Base-by-base conservation (phyloP, 2,113 vertebrate species). In the Glareola pratincola region DNA sequence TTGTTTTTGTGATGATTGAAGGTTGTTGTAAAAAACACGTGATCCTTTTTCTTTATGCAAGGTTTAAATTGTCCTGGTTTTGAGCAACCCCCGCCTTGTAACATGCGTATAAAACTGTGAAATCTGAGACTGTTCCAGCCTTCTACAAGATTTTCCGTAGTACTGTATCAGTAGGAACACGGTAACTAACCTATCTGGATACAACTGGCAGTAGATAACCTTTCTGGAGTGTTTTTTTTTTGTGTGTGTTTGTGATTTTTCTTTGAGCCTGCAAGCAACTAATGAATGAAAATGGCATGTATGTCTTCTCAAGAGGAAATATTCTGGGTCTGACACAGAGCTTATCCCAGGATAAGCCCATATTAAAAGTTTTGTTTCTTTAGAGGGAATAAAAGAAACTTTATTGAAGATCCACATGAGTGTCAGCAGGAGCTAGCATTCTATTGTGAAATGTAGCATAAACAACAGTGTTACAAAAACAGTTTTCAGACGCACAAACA, bases 81-180 rank as follows among this genome's bases (percentile, higher is more conserved):
- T 83, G 62, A 88, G 50, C 22, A 51, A 39, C 45, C 23, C 36
- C 14, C 13, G 78, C 57, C 76, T 88, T 29, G 48, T 9, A 80
- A 54, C 2, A 0, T 30, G 26, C 27, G 11, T 37, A 8, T 68
- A 29, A 18, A 43, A 30, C 3, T 53, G 19, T 74, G 88, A 94
- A 89, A 87, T n/a, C 53, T 18, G 83, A 95, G 92, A 76, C 72
- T 9, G 23, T 29, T 47, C 37, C 43, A 64, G 39, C 34, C 47
- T 67, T 86, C 96, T 81, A 73, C 18, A 60, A 59, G 68, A 73
- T 91, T 97, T 97, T 71, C 87, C 83, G 74, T 94, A 36, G 82
- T 93, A 22, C 59, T 80, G 7, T 51, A 24, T 84, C 95, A 94
- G 54, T 72, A 88, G 92, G 92, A 97, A 73, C 54, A 27, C 47